These are phyloP conservation scores for Saiga tatarica DNA, from an alignment of 2,113 vertebrate genomes.

Conservation along the genomic window DNA sequence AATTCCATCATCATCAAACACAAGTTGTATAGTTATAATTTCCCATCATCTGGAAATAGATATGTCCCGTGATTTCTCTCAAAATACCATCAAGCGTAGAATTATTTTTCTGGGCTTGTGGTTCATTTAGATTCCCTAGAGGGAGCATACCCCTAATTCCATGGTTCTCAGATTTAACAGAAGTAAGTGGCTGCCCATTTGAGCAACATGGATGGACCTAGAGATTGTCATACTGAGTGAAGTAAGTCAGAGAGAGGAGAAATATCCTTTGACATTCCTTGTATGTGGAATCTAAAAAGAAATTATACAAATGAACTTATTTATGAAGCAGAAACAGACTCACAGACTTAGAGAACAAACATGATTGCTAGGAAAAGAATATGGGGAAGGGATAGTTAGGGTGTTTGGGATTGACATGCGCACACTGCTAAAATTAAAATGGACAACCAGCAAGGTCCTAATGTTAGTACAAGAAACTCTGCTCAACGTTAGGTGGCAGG, in stretches of 20 bases:
- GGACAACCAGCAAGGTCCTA: neutral
- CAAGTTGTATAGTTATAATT: neutral
- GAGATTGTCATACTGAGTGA: neutral
- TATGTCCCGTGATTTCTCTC: neutral
- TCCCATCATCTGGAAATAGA: neutral
- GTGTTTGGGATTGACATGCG: neutral
- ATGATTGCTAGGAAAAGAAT: neutral
- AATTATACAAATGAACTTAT: neutral
- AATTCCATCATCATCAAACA: neutral
- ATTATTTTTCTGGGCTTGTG: neutral
- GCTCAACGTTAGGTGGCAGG: neutral
- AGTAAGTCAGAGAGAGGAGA: neutral
- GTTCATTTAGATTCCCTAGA: constrained; percentile 9
- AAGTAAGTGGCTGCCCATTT: neutral
- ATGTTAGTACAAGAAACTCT: neutral
- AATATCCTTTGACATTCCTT: neutral
- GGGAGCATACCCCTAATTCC: neutral
- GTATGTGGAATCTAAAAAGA: neutral
- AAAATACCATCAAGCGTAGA: neutral
- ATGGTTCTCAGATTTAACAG: constrained; percentile 20
- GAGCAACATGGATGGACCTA: neutral
- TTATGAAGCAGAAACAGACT: neutral
- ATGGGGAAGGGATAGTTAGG: neutral
- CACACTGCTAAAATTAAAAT: neutral
- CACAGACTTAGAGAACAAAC: neutral